These are phyloP conservation scores for Caloenas nicobarica DNA, from an alignment of 2,113 vertebrate species.

Conservation along the genomic window DNA sequence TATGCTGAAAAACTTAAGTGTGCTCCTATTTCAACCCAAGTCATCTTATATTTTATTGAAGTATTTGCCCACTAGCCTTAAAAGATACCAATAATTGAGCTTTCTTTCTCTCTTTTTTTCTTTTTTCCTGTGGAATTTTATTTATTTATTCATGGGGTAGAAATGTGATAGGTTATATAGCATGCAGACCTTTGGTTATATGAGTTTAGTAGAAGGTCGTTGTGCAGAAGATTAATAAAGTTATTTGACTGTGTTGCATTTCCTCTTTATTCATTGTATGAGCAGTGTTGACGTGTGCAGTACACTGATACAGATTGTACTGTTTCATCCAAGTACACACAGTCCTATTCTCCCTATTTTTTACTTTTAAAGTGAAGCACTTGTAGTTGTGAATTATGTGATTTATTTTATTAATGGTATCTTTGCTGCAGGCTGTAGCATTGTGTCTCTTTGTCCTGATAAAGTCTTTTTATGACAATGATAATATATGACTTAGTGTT, in stretches of 20 bases:
- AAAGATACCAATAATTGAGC: not conserved
- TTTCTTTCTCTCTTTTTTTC: not conserved
- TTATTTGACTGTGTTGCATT: conserved; percentile 51
- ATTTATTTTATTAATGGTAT: conserved; percentile 66
- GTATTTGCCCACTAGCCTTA: not conserved
- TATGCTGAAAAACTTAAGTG: not conserved
- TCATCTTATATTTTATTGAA: not conserved
- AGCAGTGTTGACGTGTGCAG: conserved; percentile 36
- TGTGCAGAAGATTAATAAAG: conserved; percentile 58
- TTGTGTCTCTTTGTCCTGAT: conserved; percentile 19
- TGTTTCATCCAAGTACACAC: conserved; percentile 60
- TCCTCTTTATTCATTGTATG: conserved; percentile 65
- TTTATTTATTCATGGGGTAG: not conserved
- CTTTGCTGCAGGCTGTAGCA: conserved; percentile 52
- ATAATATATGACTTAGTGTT: conserved; percentile 38
- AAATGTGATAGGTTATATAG: not conserved
- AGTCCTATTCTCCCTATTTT: conserved; percentile 56
- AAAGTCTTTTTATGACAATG: conserved; percentile 43
- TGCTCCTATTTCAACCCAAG: not conserved
- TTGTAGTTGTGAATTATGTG: conserved; percentile 54
- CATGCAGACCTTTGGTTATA: not conserved
- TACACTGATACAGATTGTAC: conserved; percentile 68
- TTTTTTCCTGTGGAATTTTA: not conserved
- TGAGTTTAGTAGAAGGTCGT: not conserved
- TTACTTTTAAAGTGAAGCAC: conserved; percentile 49